Evolutionary conservation across 2,888 invertebrate genomes (phyloP).

Genomic region (Opisthograptis luteolata): DNA sequence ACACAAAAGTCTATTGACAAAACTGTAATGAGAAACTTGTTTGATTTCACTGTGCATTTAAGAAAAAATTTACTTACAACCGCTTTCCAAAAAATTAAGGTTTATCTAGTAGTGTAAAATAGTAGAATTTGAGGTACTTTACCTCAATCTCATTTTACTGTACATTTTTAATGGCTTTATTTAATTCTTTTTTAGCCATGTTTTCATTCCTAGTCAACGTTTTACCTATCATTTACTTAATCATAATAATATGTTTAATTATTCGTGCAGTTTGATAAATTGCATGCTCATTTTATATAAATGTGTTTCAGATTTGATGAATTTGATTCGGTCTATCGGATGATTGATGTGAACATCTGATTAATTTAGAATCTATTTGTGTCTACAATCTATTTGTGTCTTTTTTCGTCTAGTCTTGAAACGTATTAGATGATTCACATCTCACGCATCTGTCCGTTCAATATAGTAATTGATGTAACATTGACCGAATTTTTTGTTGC

Average conservation of each 20-base stretch:
- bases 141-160: too few relatives aligned
- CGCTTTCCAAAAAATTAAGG: too few relatives aligned
- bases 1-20: slow-evolving; percentile 28
- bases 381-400: background rate
- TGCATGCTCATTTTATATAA: background rate
- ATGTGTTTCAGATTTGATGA: background rate
- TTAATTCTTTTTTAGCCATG: too few relatives aligned
- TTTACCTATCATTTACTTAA: too few relatives aligned
- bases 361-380: background rate
- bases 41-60: slow-evolving; percentile 3
- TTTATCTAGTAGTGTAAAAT: too few relatives aligned
- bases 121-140: too few relatives aligned
- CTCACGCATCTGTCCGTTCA: background rate
- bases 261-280: background rate
- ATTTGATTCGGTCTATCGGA: background rate
- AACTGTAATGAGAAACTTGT: slow-evolving; percentile 28
- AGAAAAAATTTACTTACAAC: background rate
- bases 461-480: background rate
- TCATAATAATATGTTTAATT: too few relatives aligned
- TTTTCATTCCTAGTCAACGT: too few relatives aligned
- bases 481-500: background rate
- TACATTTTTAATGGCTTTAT: too few relatives aligned
- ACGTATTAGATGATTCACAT: background rate
- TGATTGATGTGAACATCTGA: background rate
- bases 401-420: background rate